phyloP scores from a whole-genome alignment of 2,797 vertebrate genomes.

The Darevskia mixta region DNA sequence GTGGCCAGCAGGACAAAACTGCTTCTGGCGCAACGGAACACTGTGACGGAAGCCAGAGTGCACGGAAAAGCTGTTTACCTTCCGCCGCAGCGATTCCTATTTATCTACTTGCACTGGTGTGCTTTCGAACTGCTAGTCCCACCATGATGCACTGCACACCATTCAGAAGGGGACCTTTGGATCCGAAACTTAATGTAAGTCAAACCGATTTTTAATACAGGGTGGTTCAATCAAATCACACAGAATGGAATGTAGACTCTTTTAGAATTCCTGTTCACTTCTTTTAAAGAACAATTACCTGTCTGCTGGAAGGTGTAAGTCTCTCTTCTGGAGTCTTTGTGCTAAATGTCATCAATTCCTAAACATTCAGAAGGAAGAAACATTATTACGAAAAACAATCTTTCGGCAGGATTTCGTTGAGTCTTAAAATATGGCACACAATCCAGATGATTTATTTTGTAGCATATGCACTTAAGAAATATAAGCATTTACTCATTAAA shows the following conservation, averaged over 20 bases:
- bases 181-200: not conserved
- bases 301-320: slow-evolving; percentile 87
- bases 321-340: slow-evolving; percentile 86
- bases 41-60: too few species aligned
- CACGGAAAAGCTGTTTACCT: too few species aligned
- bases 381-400: not conserved
- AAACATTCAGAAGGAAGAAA: slow-evolving; percentile 48
- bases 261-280: not conserved
- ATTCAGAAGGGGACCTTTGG: not conserved
- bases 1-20: too few species aligned
- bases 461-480: not conserved
- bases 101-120: too few species aligned
- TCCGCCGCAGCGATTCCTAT: too few species aligned
- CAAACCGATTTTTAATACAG: not conserved
- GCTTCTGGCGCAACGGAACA: too few species aligned
- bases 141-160: not conserved
- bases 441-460: not conserved
- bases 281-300: slow-evolving; percentile 78
- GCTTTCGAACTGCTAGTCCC: too few species aligned
- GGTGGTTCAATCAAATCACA: not conserved
- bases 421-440: not conserved
- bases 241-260: not conserved
- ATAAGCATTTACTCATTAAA: not conserved
- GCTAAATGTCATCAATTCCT: slow-evolving; percentile 92
- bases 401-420: not conserved